phyloP scores from a whole-genome alignment of 2,797 vertebrate genomes.

The Limnodromus scolopaceus region DNA sequence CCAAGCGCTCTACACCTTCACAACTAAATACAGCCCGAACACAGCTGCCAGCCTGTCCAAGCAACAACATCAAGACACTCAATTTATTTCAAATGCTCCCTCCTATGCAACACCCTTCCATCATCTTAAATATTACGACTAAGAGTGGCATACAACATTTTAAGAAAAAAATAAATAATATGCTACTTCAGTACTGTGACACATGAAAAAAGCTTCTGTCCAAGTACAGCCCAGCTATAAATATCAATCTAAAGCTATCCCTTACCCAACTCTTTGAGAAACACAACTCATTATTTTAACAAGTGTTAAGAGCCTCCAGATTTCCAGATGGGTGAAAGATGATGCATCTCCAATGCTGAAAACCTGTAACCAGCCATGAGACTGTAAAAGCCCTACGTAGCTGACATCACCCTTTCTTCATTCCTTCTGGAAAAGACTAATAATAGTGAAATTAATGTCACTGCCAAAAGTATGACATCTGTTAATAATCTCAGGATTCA shows the following conservation, averaged over 20 bases:
- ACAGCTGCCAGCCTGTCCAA: constrained; percentile 38
- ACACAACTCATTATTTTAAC: background rate
- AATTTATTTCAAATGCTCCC: background rate
- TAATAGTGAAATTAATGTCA: background rate
- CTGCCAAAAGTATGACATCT: background rate
- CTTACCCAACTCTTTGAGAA: background rate
- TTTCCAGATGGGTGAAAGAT: background rate
- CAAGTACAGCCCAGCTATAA: constrained; percentile 5
- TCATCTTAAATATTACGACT: constrained; percentile 39
- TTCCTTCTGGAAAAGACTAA: background rate
- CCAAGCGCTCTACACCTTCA: background rate
- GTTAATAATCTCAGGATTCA: background rate
- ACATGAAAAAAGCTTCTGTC: background rate
- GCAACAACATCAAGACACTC: background rate
- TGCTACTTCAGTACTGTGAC: background rate
- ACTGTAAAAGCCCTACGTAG: background rate
- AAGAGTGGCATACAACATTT: background rate
- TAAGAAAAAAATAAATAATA: background rate
- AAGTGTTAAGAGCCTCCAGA: background rate
- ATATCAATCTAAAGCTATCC: background rate
- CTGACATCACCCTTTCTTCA: background rate
- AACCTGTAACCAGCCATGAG: background rate
- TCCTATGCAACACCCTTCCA: constrained; percentile 57
- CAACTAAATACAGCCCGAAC: constrained; percentile 16
- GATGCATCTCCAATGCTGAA: background rate